Evolutionary conservation across 1,140 invertebrate species (phyloP), one percentile per base, ranked within the genome.

Genomic region (Orius insidiosus): DNA sequence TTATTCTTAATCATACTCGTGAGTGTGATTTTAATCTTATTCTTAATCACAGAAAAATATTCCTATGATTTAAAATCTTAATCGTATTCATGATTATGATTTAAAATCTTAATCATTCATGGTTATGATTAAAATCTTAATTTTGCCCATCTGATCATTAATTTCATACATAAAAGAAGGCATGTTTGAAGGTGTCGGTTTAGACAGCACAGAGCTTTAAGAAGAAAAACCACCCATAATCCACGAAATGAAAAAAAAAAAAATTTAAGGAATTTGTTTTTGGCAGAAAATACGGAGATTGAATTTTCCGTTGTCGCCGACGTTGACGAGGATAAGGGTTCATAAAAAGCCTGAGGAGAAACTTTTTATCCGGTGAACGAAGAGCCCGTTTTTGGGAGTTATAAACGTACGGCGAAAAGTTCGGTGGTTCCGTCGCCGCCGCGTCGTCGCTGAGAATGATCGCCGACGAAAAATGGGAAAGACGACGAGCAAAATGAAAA

Each of bases 291-390:
- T 18, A 62, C 74, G 41, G 72, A 75, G 64, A 73, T 83, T 54
- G 79, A 85, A 66, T 63, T 80, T 82, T 61, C 80, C 81, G 53
- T 79, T 85, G 53, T 78, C 80, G 46, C 71, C 80, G 32, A 81
- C 78, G 45, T 62, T 84, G 55, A 84, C 79, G 49, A 74, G 78
- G 65, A 83, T 84, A 56, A 72, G 79, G 58, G 72, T 83, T 13
- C 77, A 78, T 58, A 80, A 75, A 46, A 51, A 51, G 16, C 53
- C 54, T 8, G 40, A 56, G 47, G 68, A 74, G 62, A 65, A 72
- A 9, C 58, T 73, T 36, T 75, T 55, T 75, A 74, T 58, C 75
- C 74, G 16, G 58, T 74, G 4, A 68, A 47, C 30, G 44, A 39
- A 46, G 53, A 48, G 24, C 54, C 53, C 7, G 60, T 68, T 47